Percentiles rank a stretch among this genome's conserved stretches.
phyloP scores from a whole-genome alignment of 2,797 vertebrate genomes.

The Novumbra hubbsi region DNA sequence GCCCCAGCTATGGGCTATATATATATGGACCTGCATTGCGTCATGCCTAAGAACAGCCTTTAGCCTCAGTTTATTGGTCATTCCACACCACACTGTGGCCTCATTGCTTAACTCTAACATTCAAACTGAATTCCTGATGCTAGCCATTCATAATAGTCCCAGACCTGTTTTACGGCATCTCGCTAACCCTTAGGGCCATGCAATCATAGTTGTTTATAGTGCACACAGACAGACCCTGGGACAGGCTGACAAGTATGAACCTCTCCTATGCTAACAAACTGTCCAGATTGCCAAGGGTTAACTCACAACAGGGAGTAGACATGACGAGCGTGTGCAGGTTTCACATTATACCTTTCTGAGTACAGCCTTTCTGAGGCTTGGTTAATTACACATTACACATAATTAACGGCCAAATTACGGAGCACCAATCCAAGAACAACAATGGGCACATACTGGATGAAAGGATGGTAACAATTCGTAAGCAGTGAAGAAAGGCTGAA shows the following conservation, averaged over 20 bases:
- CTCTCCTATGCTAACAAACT: neutral
- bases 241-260: neutral
- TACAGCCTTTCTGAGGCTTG: neutral
- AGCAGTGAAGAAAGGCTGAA: neutral
- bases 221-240: neutral
- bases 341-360: constrained; percentile 15
- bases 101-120: neutral
- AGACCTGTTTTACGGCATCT: neutral
- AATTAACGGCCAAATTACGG: constrained; percentile 15
- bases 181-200: neutral
- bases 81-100: no score
- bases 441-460: neutral
- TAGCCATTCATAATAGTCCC: neutral
- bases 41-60: no score
- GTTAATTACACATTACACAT: constrained; percentile 15
- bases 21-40: no score
- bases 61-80: no score
- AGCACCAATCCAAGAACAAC: neutral
- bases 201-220: neutral
- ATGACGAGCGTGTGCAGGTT: constrained; percentile 1
- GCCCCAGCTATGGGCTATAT: no score
- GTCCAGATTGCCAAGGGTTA: neutral
- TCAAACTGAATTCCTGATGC: neutral
- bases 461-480: neutral
- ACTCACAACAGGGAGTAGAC: constrained; percentile 1